Conservation (phyloP, 2,888 invertebrate genomes). For the Hydriomena furcata region DNA sequence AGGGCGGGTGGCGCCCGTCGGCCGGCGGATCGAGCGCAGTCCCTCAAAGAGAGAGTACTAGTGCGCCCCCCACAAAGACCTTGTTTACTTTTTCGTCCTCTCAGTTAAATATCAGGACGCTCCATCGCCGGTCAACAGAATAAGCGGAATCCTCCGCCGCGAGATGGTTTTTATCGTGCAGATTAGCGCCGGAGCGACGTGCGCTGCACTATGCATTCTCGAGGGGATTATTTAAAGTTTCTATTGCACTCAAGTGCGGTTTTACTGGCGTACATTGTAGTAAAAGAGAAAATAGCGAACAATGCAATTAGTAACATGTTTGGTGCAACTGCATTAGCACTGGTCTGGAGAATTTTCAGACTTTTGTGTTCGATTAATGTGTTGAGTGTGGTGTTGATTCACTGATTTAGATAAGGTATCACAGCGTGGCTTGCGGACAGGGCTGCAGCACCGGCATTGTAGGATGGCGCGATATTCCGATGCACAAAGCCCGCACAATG, state of each 20-base stretch:
- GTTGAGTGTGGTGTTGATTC: conserved; percentile 4
- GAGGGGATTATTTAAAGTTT: conserved; percentile 64
- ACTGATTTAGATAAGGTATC: conserved; percentile 11
- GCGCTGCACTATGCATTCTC: conserved; percentile 59
- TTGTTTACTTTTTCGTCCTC: conserved; percentile 63
- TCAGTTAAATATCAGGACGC: conserved; percentile 64
- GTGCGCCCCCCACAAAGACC: conserved; percentile 50
- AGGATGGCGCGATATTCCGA: conserved; percentile 56
- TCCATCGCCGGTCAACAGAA: conserved; percentile 65
- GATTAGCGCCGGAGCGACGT: conserved; percentile 58
- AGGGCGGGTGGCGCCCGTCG: conserved; percentile 41
- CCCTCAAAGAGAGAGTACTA: conserved; percentile 41
- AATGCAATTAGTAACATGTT: conserved; percentile 19
- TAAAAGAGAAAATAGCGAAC: conserved; percentile 19
- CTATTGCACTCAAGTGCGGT: conserved; percentile 36
- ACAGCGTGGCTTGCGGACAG: conserved; percentile 9
- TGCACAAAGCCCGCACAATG: conserved; percentile 74
- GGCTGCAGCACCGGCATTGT: conserved; percentile 44
- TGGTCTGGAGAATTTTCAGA: conserved; percentile 16
- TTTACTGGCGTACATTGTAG: conserved; percentile 22
- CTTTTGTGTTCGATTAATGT: conserved; percentile 9
- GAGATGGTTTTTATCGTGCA: conserved; percentile 61
- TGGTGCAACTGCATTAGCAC: conserved; percentile 17
- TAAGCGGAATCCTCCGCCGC: conserved; percentile 50
- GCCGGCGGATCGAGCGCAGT: conserved; percentile 42